Conservation (phyloP, 2,797 vertebrate species). For the Acestrorhynchus altus region DNA sequence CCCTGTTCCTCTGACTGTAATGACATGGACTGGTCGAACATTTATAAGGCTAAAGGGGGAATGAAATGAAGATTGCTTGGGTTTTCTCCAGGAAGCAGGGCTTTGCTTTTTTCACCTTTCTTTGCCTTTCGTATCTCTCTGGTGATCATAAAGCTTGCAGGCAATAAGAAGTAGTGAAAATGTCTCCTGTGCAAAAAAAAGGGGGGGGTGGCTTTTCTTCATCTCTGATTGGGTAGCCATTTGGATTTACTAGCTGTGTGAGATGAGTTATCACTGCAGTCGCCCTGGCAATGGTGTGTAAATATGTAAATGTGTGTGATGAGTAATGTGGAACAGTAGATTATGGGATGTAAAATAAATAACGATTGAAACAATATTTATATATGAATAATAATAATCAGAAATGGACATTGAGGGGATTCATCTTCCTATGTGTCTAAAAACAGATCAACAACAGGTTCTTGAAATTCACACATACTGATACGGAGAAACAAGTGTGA, state of each 20-base stretch:
- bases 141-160: constrained; percentile 51
- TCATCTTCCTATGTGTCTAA: neutral
- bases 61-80: neutral
- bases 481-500: too few relatives aligned
- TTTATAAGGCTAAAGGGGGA: constrained; percentile 35
- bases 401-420: neutral
- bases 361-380: too few relatives aligned
- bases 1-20: constrained; percentile 42
- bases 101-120: constrained; percentile 1
- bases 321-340: constrained; percentile 64
- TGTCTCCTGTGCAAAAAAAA: constrained; percentile 71
- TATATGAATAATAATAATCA: neutral
- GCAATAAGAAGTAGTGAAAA: constrained; percentile 68
- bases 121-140: constrained; percentile 11
- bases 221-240: neutral
- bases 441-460: neutral
- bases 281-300: neutral
- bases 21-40: constrained; percentile 51
- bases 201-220: neutral
- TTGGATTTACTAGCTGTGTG: neutral
- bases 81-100: constrained; percentile 44
- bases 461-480: constrained; percentile 45
- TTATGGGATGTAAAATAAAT: constrained; percentile 61
- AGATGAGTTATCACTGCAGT: constrained; percentile 59
- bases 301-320: constrained; percentile 20